Conservation (phyloP, 2,113 vertebrate species). For the Trinectes maculatus region DNA sequence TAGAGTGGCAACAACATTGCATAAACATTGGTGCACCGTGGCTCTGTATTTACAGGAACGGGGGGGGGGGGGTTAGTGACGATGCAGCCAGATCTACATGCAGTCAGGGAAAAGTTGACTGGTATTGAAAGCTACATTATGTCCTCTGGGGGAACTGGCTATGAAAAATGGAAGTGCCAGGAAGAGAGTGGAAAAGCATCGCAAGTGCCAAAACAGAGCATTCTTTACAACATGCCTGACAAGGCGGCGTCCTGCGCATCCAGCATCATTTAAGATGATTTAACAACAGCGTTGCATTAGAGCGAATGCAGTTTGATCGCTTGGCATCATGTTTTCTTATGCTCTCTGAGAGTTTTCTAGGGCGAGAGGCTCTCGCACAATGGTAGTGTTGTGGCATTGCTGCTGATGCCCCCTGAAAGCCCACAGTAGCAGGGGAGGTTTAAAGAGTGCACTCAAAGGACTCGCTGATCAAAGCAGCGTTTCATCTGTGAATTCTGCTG, state of each 20-base stretch:
- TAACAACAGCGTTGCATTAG: constrained; percentile 40
- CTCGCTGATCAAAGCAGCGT: constrained; percentile 72
- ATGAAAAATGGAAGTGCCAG: constrained; percentile 49
- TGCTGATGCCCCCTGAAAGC: constrained; percentile 68
- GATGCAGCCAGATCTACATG: constrained; percentile 35
- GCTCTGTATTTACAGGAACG: not conserved
- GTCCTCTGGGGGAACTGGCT: constrained; percentile 28
- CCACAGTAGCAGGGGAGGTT: constrained; percentile 66
- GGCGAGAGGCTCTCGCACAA: constrained; percentile 45
- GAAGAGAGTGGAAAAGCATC: constrained; percentile 31
- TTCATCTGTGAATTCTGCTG: constrained; percentile 75
- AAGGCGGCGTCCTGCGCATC: constrained; percentile 29
- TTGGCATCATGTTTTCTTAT: constrained; percentile 23
- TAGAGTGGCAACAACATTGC: too few species aligned
- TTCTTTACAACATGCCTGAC: constrained; percentile 35
- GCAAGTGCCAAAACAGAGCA: constrained; percentile 24
- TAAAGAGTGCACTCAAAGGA: constrained; percentile 74
- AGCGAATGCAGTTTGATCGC: constrained; percentile 45
- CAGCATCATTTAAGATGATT: constrained; percentile 50
- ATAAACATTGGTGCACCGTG: too few species aligned
- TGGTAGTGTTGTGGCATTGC: constrained; percentile 56
- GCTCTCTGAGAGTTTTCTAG: constrained; percentile 30
- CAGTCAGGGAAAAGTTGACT: constrained; percentile 23
- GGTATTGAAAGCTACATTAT: constrained; percentile 42
- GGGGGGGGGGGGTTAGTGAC: not conserved